Evolutionary conservation across 2,113 vertebrate genomes (phyloP).

Genomic region (Dicaeum eximium): DNA sequence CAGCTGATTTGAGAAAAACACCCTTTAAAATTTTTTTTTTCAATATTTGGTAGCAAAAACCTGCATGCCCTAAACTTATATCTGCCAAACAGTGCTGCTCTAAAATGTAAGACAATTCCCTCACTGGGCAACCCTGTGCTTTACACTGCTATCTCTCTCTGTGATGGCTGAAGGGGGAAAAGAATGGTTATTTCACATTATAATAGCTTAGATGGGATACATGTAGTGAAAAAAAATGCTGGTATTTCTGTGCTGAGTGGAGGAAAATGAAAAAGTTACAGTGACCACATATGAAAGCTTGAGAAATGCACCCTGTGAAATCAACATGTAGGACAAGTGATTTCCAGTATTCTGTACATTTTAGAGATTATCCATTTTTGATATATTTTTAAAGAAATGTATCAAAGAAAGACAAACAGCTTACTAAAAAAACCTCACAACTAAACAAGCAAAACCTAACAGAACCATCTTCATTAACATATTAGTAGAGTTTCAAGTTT

Average conservation of each 20-base stretch:
- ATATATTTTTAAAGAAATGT: neutral
- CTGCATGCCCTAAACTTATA: rapidly evolving
- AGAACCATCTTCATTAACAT: neutral
- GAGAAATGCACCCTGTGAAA: neutral
- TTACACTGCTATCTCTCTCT: neutral
- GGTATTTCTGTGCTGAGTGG: neutral
- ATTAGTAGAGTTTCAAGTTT: neutral
- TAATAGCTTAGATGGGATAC: neutral
- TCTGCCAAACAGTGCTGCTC: neutral
- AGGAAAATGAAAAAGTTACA: neutral
- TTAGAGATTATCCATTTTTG: neutral
- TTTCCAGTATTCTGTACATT: neutral
- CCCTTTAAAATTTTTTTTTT: rapidly evolving
- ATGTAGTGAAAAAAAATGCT: neutral
- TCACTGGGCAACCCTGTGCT: neutral
- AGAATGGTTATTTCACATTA: neutral
- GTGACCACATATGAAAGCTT: rapidly evolving
- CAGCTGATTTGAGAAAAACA: neutral
- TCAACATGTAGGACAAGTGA: neutral
- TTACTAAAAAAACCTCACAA: neutral
- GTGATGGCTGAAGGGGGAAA: neutral
- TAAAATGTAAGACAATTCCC: neutral
- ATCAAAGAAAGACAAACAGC: neutral
- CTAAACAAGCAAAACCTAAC: rapidly evolving
- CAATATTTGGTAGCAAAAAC: neutral